Conservation (phyloP, 1,140 invertebrate genomes). For the Cyrtorhinus lividipennis region DNA sequence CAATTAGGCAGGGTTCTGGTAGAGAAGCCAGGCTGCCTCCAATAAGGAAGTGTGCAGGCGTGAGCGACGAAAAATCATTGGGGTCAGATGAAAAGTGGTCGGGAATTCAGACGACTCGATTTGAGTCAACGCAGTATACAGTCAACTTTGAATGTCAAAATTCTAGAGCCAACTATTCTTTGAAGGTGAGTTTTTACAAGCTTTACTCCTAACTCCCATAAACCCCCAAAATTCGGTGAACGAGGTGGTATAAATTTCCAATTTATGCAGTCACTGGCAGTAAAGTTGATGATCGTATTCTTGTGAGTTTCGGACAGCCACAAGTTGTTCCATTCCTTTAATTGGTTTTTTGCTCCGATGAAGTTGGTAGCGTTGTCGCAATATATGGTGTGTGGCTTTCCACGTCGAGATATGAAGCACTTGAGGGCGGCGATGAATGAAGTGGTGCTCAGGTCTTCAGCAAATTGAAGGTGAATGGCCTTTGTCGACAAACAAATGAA, state of each 20-base stretch:
- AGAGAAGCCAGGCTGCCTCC: too few relatives aligned
- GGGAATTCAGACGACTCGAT: slow-evolving; percentile 14
- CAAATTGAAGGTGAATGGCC: slow-evolving; percentile 28
- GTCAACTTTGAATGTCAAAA: neutral
- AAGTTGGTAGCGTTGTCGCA: slow-evolving; percentile 21
- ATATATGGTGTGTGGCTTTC: slow-evolving; percentile 9
- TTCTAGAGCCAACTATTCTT: too few relatives aligned
- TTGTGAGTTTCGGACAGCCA: neutral
- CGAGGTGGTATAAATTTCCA: too few relatives aligned
- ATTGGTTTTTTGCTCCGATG: slow-evolving; percentile 7
- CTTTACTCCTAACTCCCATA: too few relatives aligned
- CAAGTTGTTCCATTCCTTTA: neutral
- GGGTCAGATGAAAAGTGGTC: slow-evolving; percentile 12
- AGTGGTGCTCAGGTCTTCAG: slow-evolving; percentile 22
- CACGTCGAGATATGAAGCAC: slow-evolving; percentile 25
- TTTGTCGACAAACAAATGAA: slow-evolving; percentile 27
- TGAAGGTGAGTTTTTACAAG: too few relatives aligned
- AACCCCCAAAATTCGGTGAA: too few relatives aligned
- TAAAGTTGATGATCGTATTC: too few relatives aligned
- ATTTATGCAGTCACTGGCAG: too few relatives aligned
- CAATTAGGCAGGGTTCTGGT: too few relatives aligned
- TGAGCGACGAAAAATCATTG: neutral
- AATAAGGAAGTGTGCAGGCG: slow-evolving; percentile 8
- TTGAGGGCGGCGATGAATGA: slow-evolving; percentile 24
- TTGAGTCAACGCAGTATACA: slow-evolving; percentile 1